Percentiles rank a stretch among this genome's conserved stretches.
Evolutionary conservation across 2,888 invertebrate genomes (phyloP).

Genomic region (Coleophora deauratella): DNA sequence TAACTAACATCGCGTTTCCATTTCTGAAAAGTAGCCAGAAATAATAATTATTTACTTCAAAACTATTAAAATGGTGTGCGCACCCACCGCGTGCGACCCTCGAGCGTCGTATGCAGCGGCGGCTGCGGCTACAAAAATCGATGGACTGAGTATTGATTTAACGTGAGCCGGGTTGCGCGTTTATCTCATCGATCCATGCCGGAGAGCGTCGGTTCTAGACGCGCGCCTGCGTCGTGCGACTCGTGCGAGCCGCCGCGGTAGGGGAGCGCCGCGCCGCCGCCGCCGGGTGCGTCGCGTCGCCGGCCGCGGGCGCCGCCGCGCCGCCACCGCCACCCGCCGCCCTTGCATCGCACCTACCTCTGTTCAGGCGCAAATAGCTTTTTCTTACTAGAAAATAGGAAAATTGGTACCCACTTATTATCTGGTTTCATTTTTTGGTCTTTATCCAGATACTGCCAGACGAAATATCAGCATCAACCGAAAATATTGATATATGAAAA

Average conservation of each 20-base stretch:
- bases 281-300: conserved; percentile 28
- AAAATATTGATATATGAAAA: too few species aligned
- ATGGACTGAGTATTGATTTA: conserved; percentile 83
- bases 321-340: conserved; percentile 29
- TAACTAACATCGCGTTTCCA: too few species aligned
- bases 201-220: conserved; percentile 36
- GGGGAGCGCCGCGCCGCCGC: conserved; percentile 27
- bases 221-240: conserved; percentile 50
- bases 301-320: conserved; percentile 37
- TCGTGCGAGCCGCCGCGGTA: conserved; percentile 23
- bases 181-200: conserved; percentile 82
- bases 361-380: conserved; percentile 60
- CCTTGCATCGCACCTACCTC: conserved; percentile 37
- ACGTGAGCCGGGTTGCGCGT: conserved; percentile 80
- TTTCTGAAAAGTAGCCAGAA: too few species aligned
- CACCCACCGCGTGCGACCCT: conserved; percentile 71
- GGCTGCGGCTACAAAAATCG: conserved; percentile 81
- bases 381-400: conserved; percentile 7
- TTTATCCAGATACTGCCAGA: neutral
- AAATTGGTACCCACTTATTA: too few species aligned
- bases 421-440: too few species aligned
- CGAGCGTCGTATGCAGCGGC: conserved; percentile 68
- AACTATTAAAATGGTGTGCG: conserved; percentile 36
- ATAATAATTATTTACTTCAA: neutral
- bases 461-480: too few species aligned